Conservation (phyloP, 2,797 vertebrate species). For the Cynodonichthys magdalenae region DNA sequence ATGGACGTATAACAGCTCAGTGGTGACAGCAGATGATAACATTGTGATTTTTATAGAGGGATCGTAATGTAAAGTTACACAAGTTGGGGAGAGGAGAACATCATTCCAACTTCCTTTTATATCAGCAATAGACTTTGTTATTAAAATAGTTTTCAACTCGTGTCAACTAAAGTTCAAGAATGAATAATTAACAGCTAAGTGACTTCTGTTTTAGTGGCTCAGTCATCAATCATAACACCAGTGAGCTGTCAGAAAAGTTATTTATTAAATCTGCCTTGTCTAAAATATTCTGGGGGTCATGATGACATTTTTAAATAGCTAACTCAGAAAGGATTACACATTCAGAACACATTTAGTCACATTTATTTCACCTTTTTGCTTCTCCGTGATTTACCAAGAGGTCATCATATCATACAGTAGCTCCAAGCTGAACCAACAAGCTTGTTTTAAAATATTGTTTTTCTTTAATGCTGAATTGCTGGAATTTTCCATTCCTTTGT, state of each 20-base stretch:
- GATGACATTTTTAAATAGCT: not conserved
- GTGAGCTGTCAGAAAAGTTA: not conserved
- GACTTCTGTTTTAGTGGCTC: not conserved
- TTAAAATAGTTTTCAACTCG: slow-evolving; percentile 3
- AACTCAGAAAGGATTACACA: not conserved
- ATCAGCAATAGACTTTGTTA: not conserved
- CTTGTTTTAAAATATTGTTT: too few relatives aligned
- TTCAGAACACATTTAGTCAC: too few relatives aligned
- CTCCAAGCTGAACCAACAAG: too few relatives aligned
- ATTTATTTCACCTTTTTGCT: too few relatives aligned
- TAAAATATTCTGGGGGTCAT: not conserved
- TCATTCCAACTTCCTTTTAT: not conserved
- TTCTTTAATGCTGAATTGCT: too few relatives aligned
- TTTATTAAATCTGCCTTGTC: not conserved
- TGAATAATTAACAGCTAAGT: not conserved
- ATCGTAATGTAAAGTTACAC: not conserved
- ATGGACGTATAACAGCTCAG: slow-evolving; percentile 2
- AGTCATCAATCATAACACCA: not conserved
- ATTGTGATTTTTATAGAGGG: not conserved
- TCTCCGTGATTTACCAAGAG: too few relatives aligned
- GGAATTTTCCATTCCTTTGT: too few relatives aligned
- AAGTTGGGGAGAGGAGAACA: not conserved
- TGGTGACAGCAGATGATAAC: slow-evolving; percentile 12
- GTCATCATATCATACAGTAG: too few relatives aligned
- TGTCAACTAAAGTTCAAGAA: slow-evolving; percentile 1